Conservation (phyloP, 2,888 invertebrate genomes). For the Uloborus plumipes region DNA sequence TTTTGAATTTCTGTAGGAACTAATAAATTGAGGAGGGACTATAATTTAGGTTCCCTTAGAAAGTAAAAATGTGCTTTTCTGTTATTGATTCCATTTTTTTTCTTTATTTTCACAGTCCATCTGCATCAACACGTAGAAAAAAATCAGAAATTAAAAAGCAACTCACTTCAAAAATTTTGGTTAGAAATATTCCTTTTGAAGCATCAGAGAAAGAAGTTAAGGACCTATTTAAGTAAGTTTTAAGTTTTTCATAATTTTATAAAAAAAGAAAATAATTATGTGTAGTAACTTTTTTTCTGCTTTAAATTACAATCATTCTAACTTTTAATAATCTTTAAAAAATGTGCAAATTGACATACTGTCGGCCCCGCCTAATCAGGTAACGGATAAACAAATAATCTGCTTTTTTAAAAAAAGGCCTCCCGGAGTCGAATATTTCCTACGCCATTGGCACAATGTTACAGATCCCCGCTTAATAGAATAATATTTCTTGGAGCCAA, state of each 20-base stretch:
- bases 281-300: neutral
- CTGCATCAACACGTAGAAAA: constrained; percentile 76
- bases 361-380: no score
- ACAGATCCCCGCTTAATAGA: no score
- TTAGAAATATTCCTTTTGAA: constrained; percentile 96
- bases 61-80: neutral
- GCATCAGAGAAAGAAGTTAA: constrained; percentile 85
- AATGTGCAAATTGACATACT: no score
- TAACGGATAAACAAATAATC: no score
- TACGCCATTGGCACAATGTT: no score
- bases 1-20: neutral
- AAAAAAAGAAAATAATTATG: neutral
- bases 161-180: constrained; percentile 84
- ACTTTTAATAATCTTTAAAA: no score
- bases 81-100: neutral
- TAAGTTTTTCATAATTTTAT: neutral
- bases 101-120: constrained; percentile 74
- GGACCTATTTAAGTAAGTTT: constrained; percentile 87
- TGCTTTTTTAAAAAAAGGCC: no score
- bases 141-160: constrained; percentile 73
- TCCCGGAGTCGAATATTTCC: no score
- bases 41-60: no score
- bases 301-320: no score
- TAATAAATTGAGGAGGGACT: neutral
- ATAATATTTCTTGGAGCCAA: no score